Evolutionary conservation across 2,888 invertebrate species (phyloP).

Genomic region (Xestia c-nigrum): DNA sequence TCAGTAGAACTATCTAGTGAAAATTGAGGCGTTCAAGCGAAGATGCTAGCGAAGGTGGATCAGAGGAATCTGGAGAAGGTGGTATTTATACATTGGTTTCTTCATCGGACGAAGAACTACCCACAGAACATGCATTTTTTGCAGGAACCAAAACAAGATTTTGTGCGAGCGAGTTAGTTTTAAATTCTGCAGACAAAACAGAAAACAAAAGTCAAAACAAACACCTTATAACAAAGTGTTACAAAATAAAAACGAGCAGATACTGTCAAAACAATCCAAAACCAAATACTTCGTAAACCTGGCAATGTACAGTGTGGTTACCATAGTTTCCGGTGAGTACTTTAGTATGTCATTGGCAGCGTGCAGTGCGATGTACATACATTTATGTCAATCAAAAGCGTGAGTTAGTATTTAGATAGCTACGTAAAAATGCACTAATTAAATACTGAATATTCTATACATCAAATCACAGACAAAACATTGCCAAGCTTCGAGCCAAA

Average conservation of each 20-base stretch:
- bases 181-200: background rate
- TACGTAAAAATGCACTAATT: background rate
- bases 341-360: conserved; percentile 1
- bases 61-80: background rate
- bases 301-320: conserved; percentile 3
- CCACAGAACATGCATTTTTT: conserved; percentile 28
- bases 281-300: background rate
- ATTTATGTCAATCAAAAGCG: background rate
- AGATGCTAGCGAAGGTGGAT: background rate
- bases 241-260: background rate
- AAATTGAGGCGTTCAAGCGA: conserved; percentile 1
- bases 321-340: conserved; percentile 6
- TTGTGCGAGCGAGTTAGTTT: conserved; percentile 21
- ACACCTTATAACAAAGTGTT: background rate
- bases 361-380: background rate
- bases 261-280: background rate
- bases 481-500: conserved; percentile 1
- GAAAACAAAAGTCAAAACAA: background rate
- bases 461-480: conserved; percentile 1
- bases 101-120: conserved; percentile 19
- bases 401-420: background rate
- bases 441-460: background rate
- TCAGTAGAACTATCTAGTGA: background rate
- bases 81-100: conserved; percentile 20
- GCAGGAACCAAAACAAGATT: conserved; percentile 35